Percentiles rank a stretch among this genome's conserved stretches.
These are phyloP conservation scores for Mus musculus DNA, from an alignment of 2,113 vertebrate species.

Conservation along the genomic window DNA sequence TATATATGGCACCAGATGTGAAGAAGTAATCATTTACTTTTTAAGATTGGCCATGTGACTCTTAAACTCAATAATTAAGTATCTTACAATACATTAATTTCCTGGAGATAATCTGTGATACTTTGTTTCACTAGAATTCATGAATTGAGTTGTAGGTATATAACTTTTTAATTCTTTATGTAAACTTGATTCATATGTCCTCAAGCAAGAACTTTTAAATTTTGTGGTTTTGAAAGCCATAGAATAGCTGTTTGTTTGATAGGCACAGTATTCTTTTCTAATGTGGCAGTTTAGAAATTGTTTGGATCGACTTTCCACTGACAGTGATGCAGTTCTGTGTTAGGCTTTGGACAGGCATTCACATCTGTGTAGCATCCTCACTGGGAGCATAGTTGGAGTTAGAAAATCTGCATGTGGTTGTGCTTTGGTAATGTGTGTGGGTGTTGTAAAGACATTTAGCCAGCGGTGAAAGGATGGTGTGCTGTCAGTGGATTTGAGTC, in stretches of 20 bases:
- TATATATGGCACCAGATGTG: not conserved
- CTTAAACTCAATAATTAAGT: not conserved
- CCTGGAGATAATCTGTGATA: not conserved
- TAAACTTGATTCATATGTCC: not conserved
- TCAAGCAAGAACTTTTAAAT: slow-evolving; percentile 4
- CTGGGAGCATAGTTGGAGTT: slow-evolving; percentile 4
- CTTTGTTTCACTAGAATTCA: slow-evolving; percentile 15
- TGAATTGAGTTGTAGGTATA: slow-evolving; percentile 7
- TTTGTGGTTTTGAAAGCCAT: slow-evolving; percentile 30
- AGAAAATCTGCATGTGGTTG: not conserved
- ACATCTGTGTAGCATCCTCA: not conserved
- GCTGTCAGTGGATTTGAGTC: not conserved
- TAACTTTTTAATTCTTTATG: slow-evolving; percentile 24
- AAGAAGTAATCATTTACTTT: slow-evolving; percentile 41
- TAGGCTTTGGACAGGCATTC: slow-evolving; percentile 2
- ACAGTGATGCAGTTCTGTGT: not conserved
- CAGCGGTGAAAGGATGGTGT: not conserved
- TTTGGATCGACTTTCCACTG: not conserved
- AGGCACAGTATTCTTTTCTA: not conserved
- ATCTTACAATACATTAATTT: slow-evolving; percentile 37
- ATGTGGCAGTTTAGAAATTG: not conserved
- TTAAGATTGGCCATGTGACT: not conserved
- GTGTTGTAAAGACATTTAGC: not conserved
- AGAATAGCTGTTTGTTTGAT: slow-evolving; percentile 47
- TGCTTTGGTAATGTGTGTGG: not conserved